Evolutionary conservation across 2,113 vertebrate species (phyloP).

Genomic region (Chaetops frenatus): DNA sequence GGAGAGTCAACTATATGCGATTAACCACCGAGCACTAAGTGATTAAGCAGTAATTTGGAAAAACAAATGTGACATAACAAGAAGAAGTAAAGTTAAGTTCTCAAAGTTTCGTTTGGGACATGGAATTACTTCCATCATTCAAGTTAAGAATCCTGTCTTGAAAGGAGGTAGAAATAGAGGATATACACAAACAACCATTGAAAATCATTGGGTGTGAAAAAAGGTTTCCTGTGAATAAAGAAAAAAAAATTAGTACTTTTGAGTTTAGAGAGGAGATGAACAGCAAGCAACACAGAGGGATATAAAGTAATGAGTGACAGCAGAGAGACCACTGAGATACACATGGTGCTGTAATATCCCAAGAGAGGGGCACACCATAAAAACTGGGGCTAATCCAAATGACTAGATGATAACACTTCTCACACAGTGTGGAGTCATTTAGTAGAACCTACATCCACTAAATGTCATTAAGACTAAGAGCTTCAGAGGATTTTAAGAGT

Average conservation of each 20-base stretch:
- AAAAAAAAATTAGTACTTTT: neutral
- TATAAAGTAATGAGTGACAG: neutral
- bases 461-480: neutral
- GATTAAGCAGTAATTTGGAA: neutral
- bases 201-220: neutral
- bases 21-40: neutral
- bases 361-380: neutral
- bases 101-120: neutral
- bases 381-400: neutral
- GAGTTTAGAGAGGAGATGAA: neutral
- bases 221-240: neutral
- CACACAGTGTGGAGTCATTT: neutral
- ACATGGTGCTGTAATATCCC: neutral
- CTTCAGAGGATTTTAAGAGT: neutral
- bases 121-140: neutral
- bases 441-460: neutral
- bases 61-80: neutral
- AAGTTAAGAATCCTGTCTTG: neutral
- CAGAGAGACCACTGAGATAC: neutral
- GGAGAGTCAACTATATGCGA: neutral
- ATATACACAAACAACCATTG: neutral
- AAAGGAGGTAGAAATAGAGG: neutral
- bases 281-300: neutral
- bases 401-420: neutral
- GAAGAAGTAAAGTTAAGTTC: neutral